Evolutionary conservation across 2,113 vertebrate species (phyloP), one percentile per base, ranked within the genome.

Genomic region (Natator depressus): DNA sequence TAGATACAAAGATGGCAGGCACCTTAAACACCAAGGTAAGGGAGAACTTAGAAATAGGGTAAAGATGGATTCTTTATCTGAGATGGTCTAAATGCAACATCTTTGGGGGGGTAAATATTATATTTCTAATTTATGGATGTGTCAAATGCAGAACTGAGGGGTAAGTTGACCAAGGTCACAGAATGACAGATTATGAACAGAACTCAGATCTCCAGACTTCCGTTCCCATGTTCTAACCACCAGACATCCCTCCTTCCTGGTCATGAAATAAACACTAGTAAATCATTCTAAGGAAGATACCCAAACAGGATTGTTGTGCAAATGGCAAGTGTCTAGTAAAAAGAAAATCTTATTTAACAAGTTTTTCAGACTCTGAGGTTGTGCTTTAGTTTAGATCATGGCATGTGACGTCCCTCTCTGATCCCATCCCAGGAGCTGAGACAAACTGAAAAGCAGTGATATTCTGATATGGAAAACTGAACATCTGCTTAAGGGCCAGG

Each of bases 201-300:
- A 75, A 13, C 42, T 38, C 90, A 62, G 50, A 62, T 65, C 76
- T 57, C 84, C 51, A 27, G 13, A 79, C 54, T 80, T 55, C 75
- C 72, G 47, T 76, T 46, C 38, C 24, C 24, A 76, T 76, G 35
- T 76, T 76, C 42, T 46, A 76, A 24, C 17, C 72, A 76, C 72
- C 72, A 46, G n/a, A 46, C 20, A 22, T 29, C 62, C 4, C 0
- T n/a, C 38, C 9, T 80, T 85, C 19, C 10, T 14, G n/a, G 9
- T 62, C 46, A 35, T 49, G 19, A 29, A 88, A 42, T 1, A 1
- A 13, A 5, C 50, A 19, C 5, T 80, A n/a, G 25, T 42, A 83
- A 92, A 84, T 25, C 85, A 59, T 69, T 69, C 0, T 0, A 11
- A 27, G 24, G 55, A n/a, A 90, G 85, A 84, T 24, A 54, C 0